A percentile compares a stretch with the other conserved stretches of the same genome.
Conservation (phyloP, 2,797 vertebrate species). For the Buceros bicornis region DNA sequence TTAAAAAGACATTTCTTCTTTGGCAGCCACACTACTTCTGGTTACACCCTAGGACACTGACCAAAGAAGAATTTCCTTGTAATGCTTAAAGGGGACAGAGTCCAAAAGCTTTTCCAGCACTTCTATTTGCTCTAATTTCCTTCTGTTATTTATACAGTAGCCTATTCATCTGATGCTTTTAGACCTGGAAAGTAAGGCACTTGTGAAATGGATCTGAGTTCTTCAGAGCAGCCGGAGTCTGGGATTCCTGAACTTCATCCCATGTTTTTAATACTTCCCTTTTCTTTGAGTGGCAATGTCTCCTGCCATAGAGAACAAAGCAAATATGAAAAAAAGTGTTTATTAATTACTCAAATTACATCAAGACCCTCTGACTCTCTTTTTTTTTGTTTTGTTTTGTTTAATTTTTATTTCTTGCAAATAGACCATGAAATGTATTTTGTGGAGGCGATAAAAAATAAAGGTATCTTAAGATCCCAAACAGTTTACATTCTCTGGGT, state of each 20-base stretch:
- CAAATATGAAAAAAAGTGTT: neutral
- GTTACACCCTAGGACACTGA: neutral
- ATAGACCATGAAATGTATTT: neutral
- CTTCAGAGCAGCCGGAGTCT: neutral
- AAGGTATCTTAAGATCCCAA: neutral
- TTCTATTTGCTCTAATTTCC: slow-evolving; percentile 49
- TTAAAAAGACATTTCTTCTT: slow-evolving; percentile 23
- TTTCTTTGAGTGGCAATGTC: neutral
- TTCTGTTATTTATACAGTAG: slow-evolving; percentile 22
- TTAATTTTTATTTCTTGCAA: neutral
- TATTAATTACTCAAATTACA: neutral
- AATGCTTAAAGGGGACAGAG: slow-evolving; percentile 28
- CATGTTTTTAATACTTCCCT: neutral
- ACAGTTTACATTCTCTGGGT: neutral
- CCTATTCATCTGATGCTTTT: slow-evolving; percentile 45
- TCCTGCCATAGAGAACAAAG: neutral
- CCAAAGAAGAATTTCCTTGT: neutral
- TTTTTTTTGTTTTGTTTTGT: neutral
- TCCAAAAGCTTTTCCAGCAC: slow-evolving; percentile 18
- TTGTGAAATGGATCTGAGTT: slow-evolving; percentile 2
- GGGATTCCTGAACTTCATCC: neutral
- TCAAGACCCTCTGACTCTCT: neutral
- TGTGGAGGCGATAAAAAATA: neutral
- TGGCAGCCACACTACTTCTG: slow-evolving; percentile 27
- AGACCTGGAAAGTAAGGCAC: slow-evolving; percentile 10